Percentiles rank a stretch among this genome's conserved stretches.
phyloP scores from a whole-genome alignment of 2,797 vertebrate species.

The Acanthornis magna region DNA sequence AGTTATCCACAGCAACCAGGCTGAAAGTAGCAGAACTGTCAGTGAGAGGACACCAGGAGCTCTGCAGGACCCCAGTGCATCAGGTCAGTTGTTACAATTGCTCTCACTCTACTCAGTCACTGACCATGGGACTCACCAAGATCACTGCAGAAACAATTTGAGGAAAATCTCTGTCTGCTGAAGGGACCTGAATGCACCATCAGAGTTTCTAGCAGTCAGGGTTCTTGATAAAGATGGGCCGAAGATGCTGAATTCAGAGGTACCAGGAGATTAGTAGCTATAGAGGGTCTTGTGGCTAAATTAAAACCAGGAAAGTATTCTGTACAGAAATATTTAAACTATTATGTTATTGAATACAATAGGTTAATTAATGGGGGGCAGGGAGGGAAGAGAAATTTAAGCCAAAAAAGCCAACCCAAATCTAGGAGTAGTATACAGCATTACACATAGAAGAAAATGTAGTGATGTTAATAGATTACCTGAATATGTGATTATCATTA shows the following conservation, averaged over 20 bases:
- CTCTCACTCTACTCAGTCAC: not conserved
- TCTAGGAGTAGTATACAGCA: not conserved
- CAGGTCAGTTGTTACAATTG: conserved; percentile 64
- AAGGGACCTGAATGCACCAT: not conserved
- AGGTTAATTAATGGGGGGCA: not conserved
- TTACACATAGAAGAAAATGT: not conserved
- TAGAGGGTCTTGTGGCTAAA: not conserved
- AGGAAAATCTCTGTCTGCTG: not conserved
- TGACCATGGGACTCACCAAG: not conserved
- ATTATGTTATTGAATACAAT: not conserved
- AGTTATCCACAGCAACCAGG: conserved; percentile 67
- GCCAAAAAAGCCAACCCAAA: not conserved
- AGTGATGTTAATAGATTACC: not conserved
- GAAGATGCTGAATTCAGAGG: not conserved
- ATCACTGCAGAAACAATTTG: not conserved
- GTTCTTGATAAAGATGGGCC: not conserved
- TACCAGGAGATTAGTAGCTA: not conserved
- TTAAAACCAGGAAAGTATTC: not conserved
- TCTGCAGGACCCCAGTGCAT: conserved; percentile 19
- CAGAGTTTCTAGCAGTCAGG: not conserved
- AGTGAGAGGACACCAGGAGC: not conserved
- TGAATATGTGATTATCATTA: accelerated
- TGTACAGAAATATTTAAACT: not conserved
- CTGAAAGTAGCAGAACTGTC: conserved; percentile 71
- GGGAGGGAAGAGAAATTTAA: no score